These are phyloP conservation scores for Clarias magur DNA, from an alignment of 2,113 vertebrate genomes.

Conservation along the genomic window DNA sequence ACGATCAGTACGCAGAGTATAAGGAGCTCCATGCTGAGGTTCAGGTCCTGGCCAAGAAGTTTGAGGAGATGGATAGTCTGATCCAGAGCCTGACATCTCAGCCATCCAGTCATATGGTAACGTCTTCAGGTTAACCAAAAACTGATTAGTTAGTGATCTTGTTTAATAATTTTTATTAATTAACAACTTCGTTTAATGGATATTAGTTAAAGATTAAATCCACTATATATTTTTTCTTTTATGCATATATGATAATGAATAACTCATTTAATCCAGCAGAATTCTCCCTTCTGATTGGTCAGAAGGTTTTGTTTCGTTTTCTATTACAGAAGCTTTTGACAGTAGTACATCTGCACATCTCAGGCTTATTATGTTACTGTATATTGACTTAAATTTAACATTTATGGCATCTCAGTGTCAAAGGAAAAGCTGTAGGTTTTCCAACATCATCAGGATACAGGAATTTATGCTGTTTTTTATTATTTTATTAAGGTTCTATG, in stretches of 20 bases:
- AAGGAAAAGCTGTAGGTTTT: neutral
- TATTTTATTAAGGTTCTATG: too few relatives aligned
- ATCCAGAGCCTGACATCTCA: constrained; percentile 77
- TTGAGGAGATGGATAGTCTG: constrained; percentile 84
- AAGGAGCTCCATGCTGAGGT: constrained; percentile 90
- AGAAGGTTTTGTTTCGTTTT: neutral
- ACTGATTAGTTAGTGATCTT: neutral
- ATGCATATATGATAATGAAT: neutral
- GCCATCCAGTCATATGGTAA: constrained; percentile 76
- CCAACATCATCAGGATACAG: too few relatives aligned
- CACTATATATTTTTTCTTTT: neutral
- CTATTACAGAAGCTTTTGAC: neutral
- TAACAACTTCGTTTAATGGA: too few relatives aligned
- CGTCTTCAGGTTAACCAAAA: neutral
- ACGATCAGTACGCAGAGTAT: constrained; percentile 94
- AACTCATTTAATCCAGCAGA: neutral
- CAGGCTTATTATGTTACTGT: neutral
- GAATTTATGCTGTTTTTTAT: too few relatives aligned
- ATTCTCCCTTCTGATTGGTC: neutral
- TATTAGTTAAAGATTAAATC: neutral
- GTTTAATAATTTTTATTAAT: too few relatives aligned
- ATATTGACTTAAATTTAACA: too few relatives aligned
- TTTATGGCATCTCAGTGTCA: too few relatives aligned
- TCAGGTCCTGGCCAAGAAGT: constrained; percentile 78
- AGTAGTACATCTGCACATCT: too few relatives aligned